phyloP scores from a whole-genome alignment of 2,113 vertebrate species.

The Bucco capensis region DNA sequence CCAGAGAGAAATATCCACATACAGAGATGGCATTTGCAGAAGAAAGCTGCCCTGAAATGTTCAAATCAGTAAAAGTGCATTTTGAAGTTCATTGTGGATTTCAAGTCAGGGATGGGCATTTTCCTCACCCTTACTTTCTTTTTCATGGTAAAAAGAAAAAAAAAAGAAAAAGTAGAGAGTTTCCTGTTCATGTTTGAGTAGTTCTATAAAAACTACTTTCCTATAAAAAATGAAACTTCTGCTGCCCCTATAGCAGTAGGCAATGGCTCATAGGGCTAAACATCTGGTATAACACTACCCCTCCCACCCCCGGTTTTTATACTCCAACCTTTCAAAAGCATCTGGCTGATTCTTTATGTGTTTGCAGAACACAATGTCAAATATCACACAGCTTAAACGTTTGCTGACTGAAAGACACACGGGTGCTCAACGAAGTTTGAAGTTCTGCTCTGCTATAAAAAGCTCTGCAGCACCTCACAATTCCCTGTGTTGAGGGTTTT shows the following conservation, averaged over 20 bases:
- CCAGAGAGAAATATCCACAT: background rate
- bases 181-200: background rate
- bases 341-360: background rate
- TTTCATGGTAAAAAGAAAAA: background rate
- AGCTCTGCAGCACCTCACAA: background rate
- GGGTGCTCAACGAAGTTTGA: background rate
- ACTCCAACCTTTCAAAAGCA: background rate
- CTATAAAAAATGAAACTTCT: background rate
- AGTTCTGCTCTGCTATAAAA: background rate
- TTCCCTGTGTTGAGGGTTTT: background rate
- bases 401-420: background rate
- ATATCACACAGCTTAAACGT: background rate
- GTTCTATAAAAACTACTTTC: background rate
- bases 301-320: background rate
- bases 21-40: background rate
- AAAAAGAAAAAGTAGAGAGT: background rate
- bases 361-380: constrained; percentile 3
- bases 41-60: background rate
- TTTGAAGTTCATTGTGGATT: background rate
- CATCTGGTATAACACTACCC: background rate
- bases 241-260: background rate
- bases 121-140: background rate
- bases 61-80: background rate
- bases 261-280: background rate
- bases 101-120: background rate